phyloP scores from a whole-genome alignment of 2,888 invertebrate species.

The Busseola fusca region DNA sequence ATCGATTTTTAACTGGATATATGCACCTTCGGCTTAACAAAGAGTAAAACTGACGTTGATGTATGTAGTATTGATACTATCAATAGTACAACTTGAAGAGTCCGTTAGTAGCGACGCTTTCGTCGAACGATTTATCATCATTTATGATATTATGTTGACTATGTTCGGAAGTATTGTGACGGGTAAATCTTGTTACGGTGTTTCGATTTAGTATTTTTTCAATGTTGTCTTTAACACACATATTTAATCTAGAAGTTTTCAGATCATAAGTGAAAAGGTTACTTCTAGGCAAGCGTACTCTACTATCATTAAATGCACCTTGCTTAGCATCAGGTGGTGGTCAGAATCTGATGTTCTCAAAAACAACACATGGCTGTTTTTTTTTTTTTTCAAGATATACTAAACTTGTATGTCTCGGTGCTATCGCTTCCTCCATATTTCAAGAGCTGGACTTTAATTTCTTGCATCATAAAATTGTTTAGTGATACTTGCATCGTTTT shows the following conservation, averaged over 20 bases:
- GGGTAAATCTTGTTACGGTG: neutral
- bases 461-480: conserved; percentile 47
- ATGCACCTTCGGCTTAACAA: conserved; percentile 4
- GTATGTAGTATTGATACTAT: conserved; percentile 36
- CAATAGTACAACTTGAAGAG: conserved; percentile 35
- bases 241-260: neutral
- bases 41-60: conserved; percentile 40
- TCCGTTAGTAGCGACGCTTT: conserved; percentile 23
- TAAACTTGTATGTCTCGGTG: neutral
- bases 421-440: conserved; percentile 21
- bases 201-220: conserved; percentile 29
- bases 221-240: neutral
- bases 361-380: neutral
- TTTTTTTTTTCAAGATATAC: neutral
- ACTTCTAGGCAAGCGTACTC: neutral
- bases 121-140: conserved; percentile 39
- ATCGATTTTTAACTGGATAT: conserved; percentile 33
- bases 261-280: neutral
- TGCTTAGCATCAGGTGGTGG: neutral
- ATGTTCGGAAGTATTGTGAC: conserved; percentile 29
- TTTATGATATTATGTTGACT: conserved; percentile 18
- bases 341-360: neutral
- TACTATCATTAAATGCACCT: neutral
- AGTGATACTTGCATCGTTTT: conserved; percentile 38
- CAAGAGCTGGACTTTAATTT: conserved; percentile 33